These are phyloP conservation scores for Epistrophe eligans DNA, from an alignment of 2,888 invertebrate species.

Conservation along the genomic window DNA sequence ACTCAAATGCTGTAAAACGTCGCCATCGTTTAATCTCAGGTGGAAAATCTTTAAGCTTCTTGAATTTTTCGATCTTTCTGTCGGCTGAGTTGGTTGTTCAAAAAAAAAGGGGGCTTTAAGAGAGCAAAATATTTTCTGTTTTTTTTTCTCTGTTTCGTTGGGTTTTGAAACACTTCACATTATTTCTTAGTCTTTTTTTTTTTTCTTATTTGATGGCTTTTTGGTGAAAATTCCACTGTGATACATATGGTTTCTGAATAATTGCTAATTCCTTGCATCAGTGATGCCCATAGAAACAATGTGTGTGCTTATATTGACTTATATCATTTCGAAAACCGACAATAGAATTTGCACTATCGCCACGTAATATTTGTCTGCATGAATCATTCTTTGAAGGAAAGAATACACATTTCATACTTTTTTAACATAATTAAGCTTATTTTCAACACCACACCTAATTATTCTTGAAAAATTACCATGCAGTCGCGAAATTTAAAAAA, in stretches of 20 bases:
- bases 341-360: too few species aligned
- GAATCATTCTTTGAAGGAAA: too few species aligned
- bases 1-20: constrained; percentile 50
- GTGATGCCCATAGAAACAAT: too few species aligned
- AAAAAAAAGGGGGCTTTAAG: constrained; percentile 34
- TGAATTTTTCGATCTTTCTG: constrained; percentile 26
- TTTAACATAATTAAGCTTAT: neutral
- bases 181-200: neutral
- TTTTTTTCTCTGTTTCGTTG: constrained; percentile 7
- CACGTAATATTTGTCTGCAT: too few species aligned
- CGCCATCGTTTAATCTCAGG: constrained; percentile 49
- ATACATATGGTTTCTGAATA: too few species aligned
- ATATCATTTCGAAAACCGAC: too few species aligned
- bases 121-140: neutral
- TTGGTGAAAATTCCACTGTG: too few species aligned
- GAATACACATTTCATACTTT: too few species aligned
- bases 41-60: constrained; percentile 69
- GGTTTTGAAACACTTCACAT: too few species aligned
- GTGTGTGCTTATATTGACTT: too few species aligned
- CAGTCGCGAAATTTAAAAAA: constrained; percentile 36
- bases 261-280: too few species aligned
- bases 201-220: too few species aligned
- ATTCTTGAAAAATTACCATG: neutral
- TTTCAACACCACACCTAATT: neutral
- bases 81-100: neutral